These are phyloP conservation scores for Eumeta japonica DNA, from an alignment of 1,140 invertebrate species.

Conservation along the genomic window DNA sequence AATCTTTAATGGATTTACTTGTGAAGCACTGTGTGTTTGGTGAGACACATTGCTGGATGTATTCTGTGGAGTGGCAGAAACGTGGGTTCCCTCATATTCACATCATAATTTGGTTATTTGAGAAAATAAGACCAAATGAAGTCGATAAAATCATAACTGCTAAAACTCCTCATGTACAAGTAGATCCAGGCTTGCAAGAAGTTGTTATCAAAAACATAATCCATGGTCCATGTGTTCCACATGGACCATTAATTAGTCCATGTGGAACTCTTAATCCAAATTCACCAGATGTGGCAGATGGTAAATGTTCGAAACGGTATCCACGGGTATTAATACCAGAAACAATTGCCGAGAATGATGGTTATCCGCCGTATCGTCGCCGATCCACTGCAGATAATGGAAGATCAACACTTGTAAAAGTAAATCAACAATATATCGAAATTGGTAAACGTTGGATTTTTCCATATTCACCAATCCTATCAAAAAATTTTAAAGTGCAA, in stretches of 20 bases:
- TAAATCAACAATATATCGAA: slow-evolving; percentile 14
- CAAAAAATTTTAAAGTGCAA: slow-evolving; percentile 53
- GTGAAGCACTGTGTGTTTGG: slow-evolving; percentile 29
- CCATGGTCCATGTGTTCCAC: too few relatives aligned
- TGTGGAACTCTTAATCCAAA: slow-evolving; percentile 15
- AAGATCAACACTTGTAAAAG: slow-evolving; percentile 22
- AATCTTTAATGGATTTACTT: slow-evolving; percentile 45
- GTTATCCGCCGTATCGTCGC: slow-evolving; percentile 23
- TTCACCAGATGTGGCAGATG: slow-evolving; percentile 19
- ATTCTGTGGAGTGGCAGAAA: too few relatives aligned
- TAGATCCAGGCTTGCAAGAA: slow-evolving; percentile 29
- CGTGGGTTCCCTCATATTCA: too few relatives aligned
- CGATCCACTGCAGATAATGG: slow-evolving; percentile 32
- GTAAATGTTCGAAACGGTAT: slow-evolving; percentile 19
- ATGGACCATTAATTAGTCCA: too few relatives aligned
- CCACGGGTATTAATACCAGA: slow-evolving; percentile 13
- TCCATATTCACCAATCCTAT: slow-evolving; percentile 55
- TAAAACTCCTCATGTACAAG: slow-evolving; percentile 43
- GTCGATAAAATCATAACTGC: slow-evolving; percentile 41
- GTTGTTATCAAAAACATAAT: slow-evolving; percentile 42
- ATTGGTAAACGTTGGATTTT: slow-evolving; percentile 57
- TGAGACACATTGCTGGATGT: too few relatives aligned
- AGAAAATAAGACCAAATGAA: too few relatives aligned
- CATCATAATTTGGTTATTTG: slow-evolving; percentile 26
- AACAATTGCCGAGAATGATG: slow-evolving; percentile 24